Evolutionary conservation across 2,888 invertebrate species (phyloP).

Genomic region (Pseudococcus viburni): DNA sequence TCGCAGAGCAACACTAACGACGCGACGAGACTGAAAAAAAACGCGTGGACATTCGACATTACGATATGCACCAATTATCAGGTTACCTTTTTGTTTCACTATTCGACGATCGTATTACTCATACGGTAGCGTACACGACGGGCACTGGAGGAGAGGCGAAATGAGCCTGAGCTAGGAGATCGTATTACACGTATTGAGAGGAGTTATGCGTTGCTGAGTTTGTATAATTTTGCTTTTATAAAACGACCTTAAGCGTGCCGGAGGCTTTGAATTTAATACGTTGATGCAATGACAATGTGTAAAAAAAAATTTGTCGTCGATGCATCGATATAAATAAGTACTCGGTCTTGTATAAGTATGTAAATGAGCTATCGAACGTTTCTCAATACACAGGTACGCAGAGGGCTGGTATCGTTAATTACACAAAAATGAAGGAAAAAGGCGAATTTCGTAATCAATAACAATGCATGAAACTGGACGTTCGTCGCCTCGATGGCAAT

Average conservation of each 20-base stretch:
- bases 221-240: neutral
- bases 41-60: constrained; percentile 27
- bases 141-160: neutral
- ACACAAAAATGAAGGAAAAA: neutral
- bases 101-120: constrained; percentile 40
- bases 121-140: constrained; percentile 9
- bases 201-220: constrained; percentile 7
- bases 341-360: neutral
- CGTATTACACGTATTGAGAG: neutral
- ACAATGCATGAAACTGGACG: neutral
- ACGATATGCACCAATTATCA: constrained; percentile 37
- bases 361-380: neutral
- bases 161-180: neutral
- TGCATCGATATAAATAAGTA: neutral
- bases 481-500: neutral
- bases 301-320: neutral
- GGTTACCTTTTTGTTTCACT: constrained; percentile 34
- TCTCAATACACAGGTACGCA: neutral
- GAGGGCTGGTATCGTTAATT: neutral
- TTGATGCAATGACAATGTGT: neutral
- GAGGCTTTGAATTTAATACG: constrained; percentile 15
- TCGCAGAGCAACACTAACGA: neutral
- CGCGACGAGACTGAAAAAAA: neutral
- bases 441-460: neutral
- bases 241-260: neutral